These are phyloP conservation scores for Leptarthrus brevirostris DNA, from an alignment of 2,888 invertebrate genomes.

Conservation along the genomic window DNA sequence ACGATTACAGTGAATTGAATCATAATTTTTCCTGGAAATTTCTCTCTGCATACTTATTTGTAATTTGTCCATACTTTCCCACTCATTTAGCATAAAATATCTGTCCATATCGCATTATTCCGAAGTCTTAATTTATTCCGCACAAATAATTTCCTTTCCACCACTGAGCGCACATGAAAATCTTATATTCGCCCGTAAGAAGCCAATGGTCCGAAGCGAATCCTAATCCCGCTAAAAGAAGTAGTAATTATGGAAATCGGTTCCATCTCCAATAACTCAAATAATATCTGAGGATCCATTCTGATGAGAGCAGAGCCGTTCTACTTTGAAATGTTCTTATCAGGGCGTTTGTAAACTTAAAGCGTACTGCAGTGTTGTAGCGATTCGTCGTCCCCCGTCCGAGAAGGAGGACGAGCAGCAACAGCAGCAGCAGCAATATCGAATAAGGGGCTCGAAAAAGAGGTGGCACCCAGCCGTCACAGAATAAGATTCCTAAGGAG, in stretches of 20 bases:
- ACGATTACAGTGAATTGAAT: too few species aligned
- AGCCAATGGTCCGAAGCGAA: slow-evolving; percentile 17
- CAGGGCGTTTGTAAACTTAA: slow-evolving; percentile 5
- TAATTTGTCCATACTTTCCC: too few species aligned
- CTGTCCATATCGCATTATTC: too few species aligned
- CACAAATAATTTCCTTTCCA: background rate
- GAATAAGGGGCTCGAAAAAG: slow-evolving; percentile 27
- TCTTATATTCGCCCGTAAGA: background rate
- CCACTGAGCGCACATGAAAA: background rate
- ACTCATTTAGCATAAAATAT: too few species aligned
- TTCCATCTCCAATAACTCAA: slow-evolving; percentile 10
- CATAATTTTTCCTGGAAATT: too few species aligned
- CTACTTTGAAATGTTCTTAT: background rate
- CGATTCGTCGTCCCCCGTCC: background rate
- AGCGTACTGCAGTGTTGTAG: background rate
- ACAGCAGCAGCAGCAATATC: too few species aligned
- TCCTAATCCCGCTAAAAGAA: background rate
- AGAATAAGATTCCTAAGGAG: slow-evolving; percentile 17
- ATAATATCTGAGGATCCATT: slow-evolving; percentile 33
- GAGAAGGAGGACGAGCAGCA: background rate
- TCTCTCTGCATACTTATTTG: too few species aligned
- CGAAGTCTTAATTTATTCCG: too few species aligned
- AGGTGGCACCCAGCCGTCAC: slow-evolving; percentile 45
- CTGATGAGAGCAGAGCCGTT: background rate
- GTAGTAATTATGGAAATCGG: slow-evolving; percentile 46